Base-by-base conservation (phyloP, 2,113 vertebrate genomes). In the Urocitellus parryii region DNA sequence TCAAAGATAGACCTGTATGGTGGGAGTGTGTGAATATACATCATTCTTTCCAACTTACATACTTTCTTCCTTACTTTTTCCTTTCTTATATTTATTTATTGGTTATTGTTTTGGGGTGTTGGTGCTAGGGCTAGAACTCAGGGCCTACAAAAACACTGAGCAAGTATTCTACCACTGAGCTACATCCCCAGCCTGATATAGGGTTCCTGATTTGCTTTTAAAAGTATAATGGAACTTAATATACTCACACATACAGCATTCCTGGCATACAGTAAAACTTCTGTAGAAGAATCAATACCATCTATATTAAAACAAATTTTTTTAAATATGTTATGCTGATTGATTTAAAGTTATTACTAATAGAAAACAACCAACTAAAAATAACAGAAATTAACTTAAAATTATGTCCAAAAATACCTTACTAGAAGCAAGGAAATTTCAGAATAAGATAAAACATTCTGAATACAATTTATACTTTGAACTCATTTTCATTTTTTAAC, bases 331-430 rank as follows among this genome's bases (percentile, higher is more conserved):
- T 82, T 86, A 94, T 58, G 79, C 45, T 53, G 37, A 5, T 73
- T 77, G 25, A 73, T 92, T 87, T 18, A 73, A 70, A 95, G 18
- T 90, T 39, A 95, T 92, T 53, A 48, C 29, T 53, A 85, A 67
- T 25, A 86, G n/a, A 95, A 78, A 63, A 68, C 12, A 79, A 82
- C 63, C 86, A 82, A 92, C 92, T 63, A 61, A 94, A 89, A 91
- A 24, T 8, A 93, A 4, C 27, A 79, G 9, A 90, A 85, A 78
- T 61, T 63, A 13, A 72, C 3, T 76, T 6, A 88, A 93, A 80
- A 84, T 39, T 51, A 2, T 51, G 48, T 51, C 48, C n/a, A 84
- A 73, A 96, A 65, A 96, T 56, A 93, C 77, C 13, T 91, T 90
- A 65, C 11, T 42, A 78, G 45, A 82, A 78, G 32, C 56, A 74